These are phyloP conservation scores for Sphenodon punctatus DNA, from an alignment of 2,797 vertebrate genomes.

Conservation along the genomic window DNA sequence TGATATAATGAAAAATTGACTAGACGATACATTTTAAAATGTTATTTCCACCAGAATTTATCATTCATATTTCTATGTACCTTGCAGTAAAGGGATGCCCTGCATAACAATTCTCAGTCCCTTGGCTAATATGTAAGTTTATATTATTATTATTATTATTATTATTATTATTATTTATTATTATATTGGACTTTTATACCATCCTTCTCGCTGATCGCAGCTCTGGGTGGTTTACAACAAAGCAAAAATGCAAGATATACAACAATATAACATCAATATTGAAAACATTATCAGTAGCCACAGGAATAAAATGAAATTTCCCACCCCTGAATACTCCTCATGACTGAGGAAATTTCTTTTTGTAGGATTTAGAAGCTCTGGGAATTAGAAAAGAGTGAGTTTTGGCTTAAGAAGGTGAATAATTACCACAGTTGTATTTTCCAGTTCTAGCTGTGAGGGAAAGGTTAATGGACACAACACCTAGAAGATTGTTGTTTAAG, in stretches of 20 bases:
- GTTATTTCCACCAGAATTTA: background rate
- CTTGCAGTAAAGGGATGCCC: background rate
- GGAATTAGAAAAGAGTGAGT: background rate
- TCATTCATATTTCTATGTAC: background rate
- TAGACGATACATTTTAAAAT: background rate
- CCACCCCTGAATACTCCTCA: no score
- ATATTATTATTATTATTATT: background rate
- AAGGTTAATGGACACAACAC: background rate
- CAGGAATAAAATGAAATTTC: no score
- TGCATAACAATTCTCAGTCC: background rate
- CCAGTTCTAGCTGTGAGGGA: background rate
- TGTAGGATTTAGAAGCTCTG: background rate
- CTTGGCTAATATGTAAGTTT: background rate
- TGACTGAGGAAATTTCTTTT: background rate
- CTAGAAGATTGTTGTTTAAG: background rate
- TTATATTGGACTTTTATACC: no score
- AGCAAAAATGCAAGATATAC: no score
- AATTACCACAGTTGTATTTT: background rate
- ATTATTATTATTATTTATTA: no score
- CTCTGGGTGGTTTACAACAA: no score
- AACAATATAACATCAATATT: no score
- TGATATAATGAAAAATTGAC: background rate
- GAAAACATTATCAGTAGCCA: no score
- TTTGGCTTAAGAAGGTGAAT: background rate
- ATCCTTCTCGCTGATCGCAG: no score